These are phyloP conservation scores for Pandemis corylana DNA, from an alignment of 2,888 invertebrate species.

Conservation along the genomic window DNA sequence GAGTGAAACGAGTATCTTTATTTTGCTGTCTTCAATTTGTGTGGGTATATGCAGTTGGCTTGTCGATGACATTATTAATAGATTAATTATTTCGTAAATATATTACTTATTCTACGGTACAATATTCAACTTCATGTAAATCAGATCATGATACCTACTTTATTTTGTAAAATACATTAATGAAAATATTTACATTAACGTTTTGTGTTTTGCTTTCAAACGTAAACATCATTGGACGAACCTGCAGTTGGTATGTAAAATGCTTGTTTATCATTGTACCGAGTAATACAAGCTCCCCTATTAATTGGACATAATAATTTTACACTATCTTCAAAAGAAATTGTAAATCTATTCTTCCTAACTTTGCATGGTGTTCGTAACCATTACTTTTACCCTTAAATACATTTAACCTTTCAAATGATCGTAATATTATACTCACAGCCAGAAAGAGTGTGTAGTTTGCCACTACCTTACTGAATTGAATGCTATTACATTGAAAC, in stretches of 20 bases:
- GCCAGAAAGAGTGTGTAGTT: constrained; percentile 12
- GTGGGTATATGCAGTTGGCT: neutral
- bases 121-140: neutral
- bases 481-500: constrained; percentile 35
- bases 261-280: constrained; percentile 54
- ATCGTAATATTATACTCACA: constrained; percentile 12
- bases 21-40: neutral
- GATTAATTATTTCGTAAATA: neutral
- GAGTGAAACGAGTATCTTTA: neutral
- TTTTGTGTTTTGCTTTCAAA: constrained; percentile 76
- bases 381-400: constrained; percentile 38
- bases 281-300: constrained; percentile 63
- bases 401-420: constrained; percentile 20
- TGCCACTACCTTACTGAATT: constrained; percentile 18
- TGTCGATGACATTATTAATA: neutral
- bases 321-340: neutral
- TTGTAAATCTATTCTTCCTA: constrained; percentile 42
- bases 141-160: constrained; percentile 18
- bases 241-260: constrained; percentile 80
- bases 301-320: constrained; percentile 6
- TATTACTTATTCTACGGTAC: neutral
- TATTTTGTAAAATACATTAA: constrained; percentile 43
- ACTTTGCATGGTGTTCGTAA: constrained; percentile 57
- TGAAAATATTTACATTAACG: constrained; percentile 61
- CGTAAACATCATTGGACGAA: constrained; percentile 74